Percentiles rank a stretch among this genome's conserved stretches.
Evolutionary conservation across 2,797 vertebrate genomes (phyloP).

Genomic region (Silurus lanzhouensis): DNA sequence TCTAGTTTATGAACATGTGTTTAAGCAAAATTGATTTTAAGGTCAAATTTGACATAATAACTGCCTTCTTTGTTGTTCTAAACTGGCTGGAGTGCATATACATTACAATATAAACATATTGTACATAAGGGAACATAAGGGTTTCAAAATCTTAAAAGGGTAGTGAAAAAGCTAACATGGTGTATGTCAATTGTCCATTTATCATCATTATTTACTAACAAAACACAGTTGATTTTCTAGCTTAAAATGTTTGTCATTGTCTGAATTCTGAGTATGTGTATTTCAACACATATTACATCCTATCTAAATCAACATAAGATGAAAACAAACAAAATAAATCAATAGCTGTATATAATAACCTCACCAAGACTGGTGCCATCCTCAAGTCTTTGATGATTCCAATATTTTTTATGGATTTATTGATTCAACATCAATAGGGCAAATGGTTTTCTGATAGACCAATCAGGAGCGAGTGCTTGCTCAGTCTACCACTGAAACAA

Average conservation of each 20-base stretch:
- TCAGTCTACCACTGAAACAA: not conserved
- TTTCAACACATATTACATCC: not conserved
- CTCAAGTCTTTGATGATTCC: not conserved
- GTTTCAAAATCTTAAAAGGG: not conserved
- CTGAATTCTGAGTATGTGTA: not conserved
- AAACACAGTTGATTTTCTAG: not conserved
- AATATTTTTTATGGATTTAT: not conserved
- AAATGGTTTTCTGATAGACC: not conserved
- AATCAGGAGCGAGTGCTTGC: not conserved
- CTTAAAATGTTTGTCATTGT: not conserved
- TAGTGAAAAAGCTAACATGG: not conserved
- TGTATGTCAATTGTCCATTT: not conserved
- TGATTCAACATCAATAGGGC: not conserved
- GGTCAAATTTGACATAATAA: not conserved
- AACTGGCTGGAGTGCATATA: not conserved
- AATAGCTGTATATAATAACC: too few relatives aligned
- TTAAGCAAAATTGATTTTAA: not conserved
- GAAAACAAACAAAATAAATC: not conserved
- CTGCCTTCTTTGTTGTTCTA: not conserved
- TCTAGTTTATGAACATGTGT: constrained; percentile 23
- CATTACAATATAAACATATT: not conserved
- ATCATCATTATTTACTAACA: not conserved
- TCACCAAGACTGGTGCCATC: not conserved
- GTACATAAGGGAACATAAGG: not conserved
- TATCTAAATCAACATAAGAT: not conserved